Base-by-base conservation (phyloP, 1,140 invertebrate genomes). In the Apocrypta bakeri region DNA sequence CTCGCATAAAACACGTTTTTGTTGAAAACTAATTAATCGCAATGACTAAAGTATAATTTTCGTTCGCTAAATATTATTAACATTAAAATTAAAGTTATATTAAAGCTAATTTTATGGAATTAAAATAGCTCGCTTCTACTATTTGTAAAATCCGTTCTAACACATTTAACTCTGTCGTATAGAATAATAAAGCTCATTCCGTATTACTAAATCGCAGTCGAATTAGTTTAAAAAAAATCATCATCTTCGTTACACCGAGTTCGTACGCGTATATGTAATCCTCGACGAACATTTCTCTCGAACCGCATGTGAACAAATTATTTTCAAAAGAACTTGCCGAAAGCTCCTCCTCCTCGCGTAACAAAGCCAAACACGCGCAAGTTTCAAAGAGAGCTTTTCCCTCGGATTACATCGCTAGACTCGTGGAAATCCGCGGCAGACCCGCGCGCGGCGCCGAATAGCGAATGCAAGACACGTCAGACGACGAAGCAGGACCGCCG, bases 361-460 rank as follows among this genome's bases (percentile, higher is more conserved):
- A 73, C 71, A 61, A 75, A 75, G 48, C 73, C 73, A 31, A 48
- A 75, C 73, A 29, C 40, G 40, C 73, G 73, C 42, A 27, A 75
- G 73, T 75, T 75, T 31, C 48, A 61, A 75, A 75, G 73, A 27
- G 73, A 75, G 73, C n/a, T 75, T 61, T 75, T 29, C 42, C 73
- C 73, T 56, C 1, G 73, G 73, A 75, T 75, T 75, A 75, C 24
- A 29, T 61, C 12, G 42, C 25, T 14, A 40, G 73, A 75, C 73
- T 75, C 29, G 27, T 12, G 25, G 14, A 61, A 75, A 61, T 75
- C 42, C 48, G 48, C n/a, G 21, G 73, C 25, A 2, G 24, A 2
- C 1, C 24, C 4, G 14, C 9, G 14, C 14, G n/a, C 6, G 17
- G 17, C 0, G 48, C 48, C 6, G 33, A 42, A 73, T 75, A 75